Percentiles rank a stretch among this genome's conserved stretches.
Conservation (phyloP, 2,797 vertebrate species). For the Xenops minutus region DNA sequence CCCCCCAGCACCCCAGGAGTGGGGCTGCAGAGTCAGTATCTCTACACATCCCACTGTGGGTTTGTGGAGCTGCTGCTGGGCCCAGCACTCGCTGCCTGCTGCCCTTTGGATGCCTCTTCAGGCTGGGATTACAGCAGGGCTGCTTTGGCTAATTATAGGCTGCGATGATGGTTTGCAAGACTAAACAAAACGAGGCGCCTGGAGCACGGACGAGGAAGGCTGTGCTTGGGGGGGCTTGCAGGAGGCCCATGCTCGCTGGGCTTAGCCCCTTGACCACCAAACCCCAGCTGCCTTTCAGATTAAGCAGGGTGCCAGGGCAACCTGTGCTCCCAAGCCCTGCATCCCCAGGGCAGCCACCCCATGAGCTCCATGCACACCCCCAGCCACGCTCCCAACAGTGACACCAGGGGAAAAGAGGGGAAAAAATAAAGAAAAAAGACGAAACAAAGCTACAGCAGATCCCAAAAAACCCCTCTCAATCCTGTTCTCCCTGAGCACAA, state of each 20-base stretch:
- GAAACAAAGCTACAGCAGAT: neutral
- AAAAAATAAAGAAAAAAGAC: accelerated
- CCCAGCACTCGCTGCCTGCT: neutral
- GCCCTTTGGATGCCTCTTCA: neutral
- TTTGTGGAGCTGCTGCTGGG: neutral
- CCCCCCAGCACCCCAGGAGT: accelerated
- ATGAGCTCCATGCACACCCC: accelerated
- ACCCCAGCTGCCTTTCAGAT: neutral
- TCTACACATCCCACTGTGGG: accelerated
- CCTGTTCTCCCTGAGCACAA: neutral
- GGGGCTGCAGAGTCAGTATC: neutral
- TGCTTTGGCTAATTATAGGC: neutral
- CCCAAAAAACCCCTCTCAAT: neutral
- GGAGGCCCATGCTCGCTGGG: accelerated
- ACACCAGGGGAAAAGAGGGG: neutral
- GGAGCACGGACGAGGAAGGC: neutral
- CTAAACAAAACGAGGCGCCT: neutral
- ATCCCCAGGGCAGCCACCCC: neutral
- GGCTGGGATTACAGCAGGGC: neutral
- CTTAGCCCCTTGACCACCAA: neutral
- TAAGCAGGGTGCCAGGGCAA: neutral
- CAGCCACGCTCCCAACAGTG: neutral
- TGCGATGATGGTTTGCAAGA: neutral
- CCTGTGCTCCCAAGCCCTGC: neutral
- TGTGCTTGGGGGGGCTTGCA: neutral